phyloP scores from a whole-genome alignment of 2,797 vertebrate species.

The Myripristis murdjan region DNA sequence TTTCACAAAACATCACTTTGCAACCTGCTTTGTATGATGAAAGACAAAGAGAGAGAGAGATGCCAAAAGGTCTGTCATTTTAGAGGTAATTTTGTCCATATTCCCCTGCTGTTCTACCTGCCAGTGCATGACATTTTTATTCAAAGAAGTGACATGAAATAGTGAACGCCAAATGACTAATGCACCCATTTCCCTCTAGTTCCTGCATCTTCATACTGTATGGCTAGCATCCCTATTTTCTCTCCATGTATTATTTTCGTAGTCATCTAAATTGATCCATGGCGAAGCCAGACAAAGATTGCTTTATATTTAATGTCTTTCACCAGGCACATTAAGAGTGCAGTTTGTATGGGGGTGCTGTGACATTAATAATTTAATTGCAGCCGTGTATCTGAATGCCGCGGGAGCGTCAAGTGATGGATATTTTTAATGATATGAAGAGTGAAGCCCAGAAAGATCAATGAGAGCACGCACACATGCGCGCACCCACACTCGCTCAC shows the following conservation, averaged over 20 bases:
- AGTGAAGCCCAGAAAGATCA: conserved; percentile 72
- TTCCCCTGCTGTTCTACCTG: conserved; percentile 67
- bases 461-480: conserved; percentile 30
- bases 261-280: conserved; percentile 74
- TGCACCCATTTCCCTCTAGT: conserved; percentile 34
- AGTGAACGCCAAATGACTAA: conserved; percentile 73
- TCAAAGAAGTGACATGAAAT: conserved; percentile 67
- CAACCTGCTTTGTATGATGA: conserved; percentile 6
- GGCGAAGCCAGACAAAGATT: conserved; percentile 78
- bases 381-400: conserved; percentile 76
- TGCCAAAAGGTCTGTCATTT: conserved; percentile 45
- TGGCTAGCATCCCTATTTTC: conserved; percentile 39
- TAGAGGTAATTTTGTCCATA: conserved; percentile 55
- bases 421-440: conserved; percentile 80
- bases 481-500: conserved; percentile 14
- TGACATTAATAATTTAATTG: conserved; percentile 85
- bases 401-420: conserved; percentile 71
- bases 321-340: conserved; percentile 74
- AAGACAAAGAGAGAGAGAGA: conserved; percentile 15
- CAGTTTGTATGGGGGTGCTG: conserved; percentile 60
- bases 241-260: conserved; percentile 66
- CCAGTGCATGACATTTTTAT: conserved; percentile 67
- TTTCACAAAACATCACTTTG: conserved; percentile 1
- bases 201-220: conserved; percentile 33
- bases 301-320: conserved; percentile 81